phyloP scores from a whole-genome alignment of 2,113 vertebrate species.

The Riparia riparia region DNA sequence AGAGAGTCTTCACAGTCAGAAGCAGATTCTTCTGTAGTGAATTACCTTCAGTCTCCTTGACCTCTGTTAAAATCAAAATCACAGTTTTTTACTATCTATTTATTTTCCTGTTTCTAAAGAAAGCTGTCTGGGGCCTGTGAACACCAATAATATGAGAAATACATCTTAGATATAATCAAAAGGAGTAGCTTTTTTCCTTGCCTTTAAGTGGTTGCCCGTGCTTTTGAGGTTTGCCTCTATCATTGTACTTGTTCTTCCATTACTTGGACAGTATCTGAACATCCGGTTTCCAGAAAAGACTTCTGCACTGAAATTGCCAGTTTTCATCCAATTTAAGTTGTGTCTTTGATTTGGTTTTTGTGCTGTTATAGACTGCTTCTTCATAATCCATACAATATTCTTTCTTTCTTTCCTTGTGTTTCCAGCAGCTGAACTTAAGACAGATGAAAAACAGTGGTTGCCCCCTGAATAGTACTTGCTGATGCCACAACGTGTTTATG shows the following conservation, averaged over 20 bases:
- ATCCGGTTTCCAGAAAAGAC: background rate
- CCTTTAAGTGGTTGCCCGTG: background rate
- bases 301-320: background rate
- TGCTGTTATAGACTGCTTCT: background rate
- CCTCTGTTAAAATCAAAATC: background rate
- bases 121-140: background rate
- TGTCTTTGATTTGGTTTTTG: background rate
- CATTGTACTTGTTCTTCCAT: background rate
- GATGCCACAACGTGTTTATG: background rate
- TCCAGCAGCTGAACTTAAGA: background rate
- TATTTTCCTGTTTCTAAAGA: background rate
- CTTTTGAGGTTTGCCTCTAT: background rate
- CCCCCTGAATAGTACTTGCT: background rate
- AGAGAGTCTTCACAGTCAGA: background rate
- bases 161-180: background rate
- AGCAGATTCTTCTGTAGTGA: background rate
- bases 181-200: background rate
- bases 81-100: rapidly evolving
- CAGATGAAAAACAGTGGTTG: background rate
- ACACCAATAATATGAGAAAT: background rate
- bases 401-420: background rate
- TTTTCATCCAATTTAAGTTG: background rate
- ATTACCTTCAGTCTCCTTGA: background rate
- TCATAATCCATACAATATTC: background rate
- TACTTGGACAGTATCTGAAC: background rate